Evolutionary conservation across 2,113 vertebrate genomes (phyloP), one percentile per base, ranked within the genome.

Genomic region (Sylvia atricapilla): DNA sequence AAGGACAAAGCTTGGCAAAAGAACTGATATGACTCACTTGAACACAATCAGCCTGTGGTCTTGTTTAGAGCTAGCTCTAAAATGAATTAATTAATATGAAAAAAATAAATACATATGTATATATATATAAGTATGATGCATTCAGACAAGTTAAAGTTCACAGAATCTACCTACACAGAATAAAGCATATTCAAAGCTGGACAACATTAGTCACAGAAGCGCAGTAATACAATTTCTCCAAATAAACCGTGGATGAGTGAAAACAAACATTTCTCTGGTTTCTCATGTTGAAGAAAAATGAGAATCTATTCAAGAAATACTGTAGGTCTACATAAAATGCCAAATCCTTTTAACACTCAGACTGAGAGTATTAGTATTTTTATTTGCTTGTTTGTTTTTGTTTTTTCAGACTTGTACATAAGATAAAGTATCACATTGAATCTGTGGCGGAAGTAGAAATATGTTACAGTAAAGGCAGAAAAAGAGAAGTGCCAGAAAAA

Each of bases 241-340:
- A 50, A 30, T 31, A 63, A 78, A 68, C 15, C 2, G 0, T 37
- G 44, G 25, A 67, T 1, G 3, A 72, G 2, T 9, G 11, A 2
- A 10, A 82, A 24, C 14, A 86, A 91, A 30, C 2, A n/a, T 70
- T 74, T 53, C 19, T n/a, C n/a, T n/a, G n/a, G n/a, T 10, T 60
- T 52, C 39, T 4, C 44, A 24, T 6, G 13, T 4, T 68, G 19
- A 91, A 87, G 60, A 47, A 67, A 91, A 43, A 44, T 47, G 15
- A 78, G 62, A 87, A 69, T 11, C 10, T 72, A 33, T 33, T 23
- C 14, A 30, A 69, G 24, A 83, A 89, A 87, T 87, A 23, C 8
- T 56, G 27, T 19, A 53, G 1, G 17, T 58, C 46, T 69, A 15
- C 13, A 31, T 62, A 41, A 76, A 94, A 68, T 78, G 23, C 9